phyloP scores from a whole-genome alignment of 1,140 invertebrate species.

The Bombus turneri region DNA sequence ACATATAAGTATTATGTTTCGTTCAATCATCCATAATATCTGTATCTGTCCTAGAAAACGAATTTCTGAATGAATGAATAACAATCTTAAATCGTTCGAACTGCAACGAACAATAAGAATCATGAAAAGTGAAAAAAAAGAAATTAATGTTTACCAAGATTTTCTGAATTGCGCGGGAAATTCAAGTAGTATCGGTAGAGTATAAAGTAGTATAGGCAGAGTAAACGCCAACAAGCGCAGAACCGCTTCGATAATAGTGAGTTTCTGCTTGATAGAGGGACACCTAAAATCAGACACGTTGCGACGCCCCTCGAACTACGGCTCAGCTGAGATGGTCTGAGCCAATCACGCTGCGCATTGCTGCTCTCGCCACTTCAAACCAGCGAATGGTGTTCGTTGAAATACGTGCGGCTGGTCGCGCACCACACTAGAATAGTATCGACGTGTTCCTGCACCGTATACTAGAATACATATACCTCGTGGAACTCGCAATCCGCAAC shows the following conservation, averaged over 20 bases:
- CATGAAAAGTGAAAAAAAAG: too few species aligned
- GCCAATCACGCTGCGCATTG: constrained; percentile 73
- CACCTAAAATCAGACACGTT: constrained; percentile 34
- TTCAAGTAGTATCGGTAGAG: too few species aligned
- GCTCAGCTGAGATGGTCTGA: constrained; percentile 75
- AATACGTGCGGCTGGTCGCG: constrained; percentile 19
- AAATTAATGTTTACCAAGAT: too few species aligned
- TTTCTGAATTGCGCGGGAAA: too few species aligned
- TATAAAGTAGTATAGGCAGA: neutral
- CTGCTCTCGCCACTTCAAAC: constrained; percentile 78
- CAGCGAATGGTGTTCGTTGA: constrained; percentile 59
- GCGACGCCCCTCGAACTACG: constrained; percentile 23
- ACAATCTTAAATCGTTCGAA: too few species aligned
- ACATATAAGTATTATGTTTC: too few species aligned
- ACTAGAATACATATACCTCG: neutral
- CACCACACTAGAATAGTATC: constrained; percentile 53
- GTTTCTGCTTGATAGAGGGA: constrained; percentile 29
- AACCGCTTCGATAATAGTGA: neutral
- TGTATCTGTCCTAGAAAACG: too few species aligned
- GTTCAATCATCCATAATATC: too few species aligned
- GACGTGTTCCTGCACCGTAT: constrained; percentile 51
- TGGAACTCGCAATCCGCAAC: neutral
- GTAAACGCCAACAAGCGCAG: neutral
- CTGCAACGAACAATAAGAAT: too few species aligned
- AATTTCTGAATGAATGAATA: too few species aligned